Evolutionary conservation across 1,140 invertebrate species (phyloP), one percentile per base, ranked within the genome.

Genomic region (Cherax destructor): DNA sequence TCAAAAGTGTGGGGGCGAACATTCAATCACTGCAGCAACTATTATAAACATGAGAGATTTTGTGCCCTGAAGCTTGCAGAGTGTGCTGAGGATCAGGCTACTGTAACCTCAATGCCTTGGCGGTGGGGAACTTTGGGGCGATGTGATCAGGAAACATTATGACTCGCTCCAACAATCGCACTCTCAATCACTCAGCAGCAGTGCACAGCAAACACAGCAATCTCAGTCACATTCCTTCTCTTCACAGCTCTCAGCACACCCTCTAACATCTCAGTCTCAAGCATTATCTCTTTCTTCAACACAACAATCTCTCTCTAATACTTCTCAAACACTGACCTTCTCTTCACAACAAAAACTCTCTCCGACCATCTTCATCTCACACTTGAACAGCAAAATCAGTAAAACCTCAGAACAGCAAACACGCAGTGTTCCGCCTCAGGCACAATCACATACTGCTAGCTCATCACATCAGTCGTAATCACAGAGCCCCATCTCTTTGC

Each of bases 21-120:
- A 86, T 95, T 95, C 69, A 95, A 94, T 93, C 95, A 95, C 89
- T 94, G 95, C 61, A 95, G 95, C 0, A 95, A 95, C 94, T 93
- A 95, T 49, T 95, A 95, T 83, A 94, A 95, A 86, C 95, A 95
- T 56, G 94, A 94, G 87, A 84, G 91, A 74, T 61, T 77, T 79
- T 92, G 91, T 61, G 86, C 86, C 16, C 24, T 88, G 56, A 88
- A 88, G 56, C 86, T 92, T 72, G 79, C 91, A 24, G 86, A 92
- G 61, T 76, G 59, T 65, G 56, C 90, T 11, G 86, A 92, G n/a
- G 85, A 83, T 41, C 85, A 87, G 59, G 56, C 81, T 13, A 50
- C 41, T 11, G 65, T 16, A 41, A 24, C 56, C 30, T 83, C 74
- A 0, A 78, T 83, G 41, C 69, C 65, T 83, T 77, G 86, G 86